Base-by-base conservation (phyloP, 2,888 invertebrate genomes). In the Drosophila affinis region DNA sequence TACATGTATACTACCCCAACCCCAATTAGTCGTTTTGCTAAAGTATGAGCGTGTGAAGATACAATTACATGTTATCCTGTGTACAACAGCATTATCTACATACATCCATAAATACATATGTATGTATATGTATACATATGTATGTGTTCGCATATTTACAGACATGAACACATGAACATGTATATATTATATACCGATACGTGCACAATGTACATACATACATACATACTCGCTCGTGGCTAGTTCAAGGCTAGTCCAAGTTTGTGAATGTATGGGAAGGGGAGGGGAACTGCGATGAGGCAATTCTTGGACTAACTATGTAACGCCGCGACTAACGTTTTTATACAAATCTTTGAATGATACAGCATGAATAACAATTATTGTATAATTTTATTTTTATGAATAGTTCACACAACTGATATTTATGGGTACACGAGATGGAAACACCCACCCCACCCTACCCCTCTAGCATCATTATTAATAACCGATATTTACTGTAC, bases 1-100 rank as follows among this genome's bases (percentile, higher is more conserved):
- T 47, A 29, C 18, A 56, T 29, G 61, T 51, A 46, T 27, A 18
- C 18, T 46, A 18, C 18, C 21, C 21, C 21, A 21, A 63, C 67
- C 58, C 52, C 21, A 14, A 3, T 9, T 34, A 29, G 14, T 34
- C 6, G 12, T 27, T 59, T 51, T 51, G 17, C 12, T 21, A 27
- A n/a, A 48, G 32, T 45, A 49, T 27, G 45, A 47, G 72, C 72
- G 72, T 72, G 72, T 51, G 29, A 56, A 72, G 65, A 72, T 52
- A 65, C 65, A 72, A 39, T 39, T 39, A 39, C 39, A 39, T 39
- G 39, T 6, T 7, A 6, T 3, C 39, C 39, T 39, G 39, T 39
- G 39, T 34, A 34, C 12, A 12, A 4, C 24, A 24, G 4, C 3
- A 24, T 24, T 12, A 3, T 34, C 2, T 32, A 7, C 27, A 32